Conservation (phyloP, 2,888 invertebrate genomes). For the Tenthredo notha region DNA sequence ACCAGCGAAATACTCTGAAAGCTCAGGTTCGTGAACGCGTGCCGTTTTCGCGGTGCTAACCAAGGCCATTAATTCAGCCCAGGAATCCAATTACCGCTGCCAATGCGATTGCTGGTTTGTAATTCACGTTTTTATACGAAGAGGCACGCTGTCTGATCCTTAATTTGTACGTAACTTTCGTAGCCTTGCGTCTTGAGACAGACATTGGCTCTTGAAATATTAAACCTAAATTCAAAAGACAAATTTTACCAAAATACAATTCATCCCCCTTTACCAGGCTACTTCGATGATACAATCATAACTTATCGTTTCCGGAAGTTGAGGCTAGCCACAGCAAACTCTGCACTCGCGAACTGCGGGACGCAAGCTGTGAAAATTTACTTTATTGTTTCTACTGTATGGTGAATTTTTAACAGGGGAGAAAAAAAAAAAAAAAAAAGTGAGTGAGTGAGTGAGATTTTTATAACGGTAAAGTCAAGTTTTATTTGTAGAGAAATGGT, state of each 20-base stretch:
- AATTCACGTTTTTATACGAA: slow-evolving; percentile 23
- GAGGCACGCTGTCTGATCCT: background rate
- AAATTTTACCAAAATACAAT: background rate
- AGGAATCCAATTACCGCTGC: slow-evolving; percentile 44
- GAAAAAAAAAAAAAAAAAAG: no score
- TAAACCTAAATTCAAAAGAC: background rate
- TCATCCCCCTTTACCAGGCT: background rate
- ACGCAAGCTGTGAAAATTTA: background rate
- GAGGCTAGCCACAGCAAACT: background rate
- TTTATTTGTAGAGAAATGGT: slow-evolving; percentile 4
- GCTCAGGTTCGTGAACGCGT: background rate
- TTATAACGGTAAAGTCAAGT: background rate
- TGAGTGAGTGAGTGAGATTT: background rate
- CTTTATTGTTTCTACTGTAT: background rate
- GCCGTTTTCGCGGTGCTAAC: background rate
- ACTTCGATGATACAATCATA: background rate
- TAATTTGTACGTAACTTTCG: slow-evolving; percentile 3
- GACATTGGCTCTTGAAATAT: background rate
- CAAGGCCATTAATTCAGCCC: slow-evolving; percentile 28
- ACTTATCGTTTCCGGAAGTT: slow-evolving; percentile 20
- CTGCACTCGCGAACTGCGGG: background rate
- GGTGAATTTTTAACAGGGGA: background rate
- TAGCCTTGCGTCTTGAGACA: background rate
- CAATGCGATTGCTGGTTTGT: slow-evolving; percentile 24
- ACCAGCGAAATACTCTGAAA: background rate